Evolutionary conservation across 2,113 vertebrate genomes (phyloP).

Genomic region (Nyctereutes procyonoides): DNA sequence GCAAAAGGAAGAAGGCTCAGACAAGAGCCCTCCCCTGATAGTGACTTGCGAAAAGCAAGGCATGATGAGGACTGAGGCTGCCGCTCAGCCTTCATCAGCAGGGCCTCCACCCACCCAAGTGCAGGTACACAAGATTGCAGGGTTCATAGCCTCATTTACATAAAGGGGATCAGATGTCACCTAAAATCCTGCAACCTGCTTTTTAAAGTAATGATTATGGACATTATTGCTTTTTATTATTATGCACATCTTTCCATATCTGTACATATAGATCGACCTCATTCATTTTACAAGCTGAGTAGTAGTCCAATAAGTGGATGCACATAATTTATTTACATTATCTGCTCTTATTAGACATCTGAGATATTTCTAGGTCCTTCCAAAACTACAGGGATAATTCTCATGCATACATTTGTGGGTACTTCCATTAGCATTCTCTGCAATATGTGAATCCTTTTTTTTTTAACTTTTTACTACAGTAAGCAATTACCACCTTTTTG

Average conservation of each 20-base stretch:
- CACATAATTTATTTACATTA: not conserved
- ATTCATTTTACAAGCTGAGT: conserved; percentile 22
- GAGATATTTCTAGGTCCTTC: conserved; percentile 14
- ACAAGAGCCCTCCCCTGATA: not conserved
- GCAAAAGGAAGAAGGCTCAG: not conserved
- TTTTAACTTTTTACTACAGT: not conserved
- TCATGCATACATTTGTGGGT: not conserved
- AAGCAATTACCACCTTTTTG: not conserved
- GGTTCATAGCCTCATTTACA: not conserved
- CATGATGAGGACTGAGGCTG: not conserved
- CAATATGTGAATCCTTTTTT: not conserved
- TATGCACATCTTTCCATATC: not conserved
- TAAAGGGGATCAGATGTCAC: not conserved
- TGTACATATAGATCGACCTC: not conserved
- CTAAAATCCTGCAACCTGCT: not conserved
- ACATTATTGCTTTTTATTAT: conserved; percentile 40
- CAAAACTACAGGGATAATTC: not conserved
- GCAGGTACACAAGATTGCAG: not conserved
- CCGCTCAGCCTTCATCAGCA: not conserved
- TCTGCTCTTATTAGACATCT: not conserved
- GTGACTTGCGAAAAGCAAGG: not conserved
- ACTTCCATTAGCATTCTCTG: not conserved
- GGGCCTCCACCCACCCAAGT: no score
- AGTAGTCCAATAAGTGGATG: not conserved
- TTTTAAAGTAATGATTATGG: conserved; percentile 10